Evolutionary conservation across 2,797 vertebrate species (phyloP).

Genomic region (Ataeniobius toweri): DNA sequence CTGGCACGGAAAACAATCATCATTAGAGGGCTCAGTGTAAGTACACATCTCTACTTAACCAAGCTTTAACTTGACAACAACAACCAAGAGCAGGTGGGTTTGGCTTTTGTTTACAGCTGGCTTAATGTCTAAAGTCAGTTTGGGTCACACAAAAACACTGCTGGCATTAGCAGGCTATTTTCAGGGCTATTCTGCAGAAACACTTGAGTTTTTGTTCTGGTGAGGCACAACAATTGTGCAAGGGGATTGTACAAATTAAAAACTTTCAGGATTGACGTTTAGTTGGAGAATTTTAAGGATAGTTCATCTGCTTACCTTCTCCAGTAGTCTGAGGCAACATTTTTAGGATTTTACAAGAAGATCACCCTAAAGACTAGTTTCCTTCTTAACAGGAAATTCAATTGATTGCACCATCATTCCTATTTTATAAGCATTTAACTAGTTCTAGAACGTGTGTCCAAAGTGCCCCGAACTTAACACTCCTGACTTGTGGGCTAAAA

Average conservation of each 20-base stretch:
- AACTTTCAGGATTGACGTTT: slow-evolving; percentile 3
- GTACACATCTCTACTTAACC: neutral
- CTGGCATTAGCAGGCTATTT: neutral
- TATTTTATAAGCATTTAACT: slow-evolving; percentile 2
- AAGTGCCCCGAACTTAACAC: slow-evolving; percentile 26
- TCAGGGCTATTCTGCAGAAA: neutral
- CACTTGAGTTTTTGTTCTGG: slow-evolving; percentile 19
- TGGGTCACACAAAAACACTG: neutral
- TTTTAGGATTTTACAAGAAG: neutral
- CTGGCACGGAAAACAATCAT: neutral
- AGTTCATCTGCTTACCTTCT: too few relatives aligned
- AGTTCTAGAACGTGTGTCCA: neutral
- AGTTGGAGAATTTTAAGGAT: neutral
- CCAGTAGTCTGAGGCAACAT: neutral
- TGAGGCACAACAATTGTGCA: neutral
- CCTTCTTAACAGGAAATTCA: neutral
- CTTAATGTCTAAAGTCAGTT: neutral
- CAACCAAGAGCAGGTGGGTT: neutral
- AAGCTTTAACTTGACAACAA: neutral
- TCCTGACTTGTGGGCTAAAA: slow-evolving; percentile 27
- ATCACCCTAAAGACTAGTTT: neutral
- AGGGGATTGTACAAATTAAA: slow-evolving; percentile 5
- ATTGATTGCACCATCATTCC: neutral
- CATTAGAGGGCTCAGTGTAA: neutral
- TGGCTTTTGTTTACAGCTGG: neutral